Base-by-base conservation (phyloP, 2,888 invertebrate species). In the Podotricha telesiphe region DNA sequence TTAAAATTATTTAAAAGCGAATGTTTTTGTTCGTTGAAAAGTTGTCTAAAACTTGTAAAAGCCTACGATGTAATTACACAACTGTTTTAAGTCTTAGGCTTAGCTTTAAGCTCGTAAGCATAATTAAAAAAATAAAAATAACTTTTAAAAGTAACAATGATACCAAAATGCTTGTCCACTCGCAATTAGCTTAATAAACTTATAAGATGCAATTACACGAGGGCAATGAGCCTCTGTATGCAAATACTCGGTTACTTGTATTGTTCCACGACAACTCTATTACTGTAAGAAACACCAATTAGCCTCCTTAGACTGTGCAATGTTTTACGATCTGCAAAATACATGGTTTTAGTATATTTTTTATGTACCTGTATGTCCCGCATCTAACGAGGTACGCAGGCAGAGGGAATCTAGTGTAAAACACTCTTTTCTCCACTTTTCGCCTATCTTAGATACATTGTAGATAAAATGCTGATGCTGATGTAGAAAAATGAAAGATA, bases 181-280 rank as follows among this genome's bases (percentile, higher is more conserved):
- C n/a, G n/a, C 40, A 40, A 63, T 50, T 53, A 62, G 40, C 37
- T 45, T 58, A 59, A 65, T 69, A 62, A 72, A 53, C 53, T 66
- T 67, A 48, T 53, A 70, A 65, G 47, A 68, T 70, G 58, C 53
- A 66, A 72, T 70, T 68, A 68, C 58, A 42, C 11, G 45, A 63
- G 45, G 58, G 42, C 19, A 67, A 63, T 42, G 64, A 78, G 79
- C 79, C 77, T 79, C 80, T 81, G 81, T 85, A 87, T 86, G 86
- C 83, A 83, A 87, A 86, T 86, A 76, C 75, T 79, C 76, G 77
- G 79, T 78, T 80, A 82, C 83, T 82, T 79, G 79, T 81, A 83
- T 87, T 88, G 88, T 89, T 84, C 85, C 80, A 78, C 74, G 79
- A 87, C 85, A 82, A 85, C 86, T 89, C 88, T 89, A 89, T 90